A percentile compares a stretch with the other conserved stretches of the same genome.
These are phyloP conservation scores for Trissonchulus latispiculum DNA, from an alignment of 2,888 invertebrate genomes.

Conservation along the genomic window DNA sequence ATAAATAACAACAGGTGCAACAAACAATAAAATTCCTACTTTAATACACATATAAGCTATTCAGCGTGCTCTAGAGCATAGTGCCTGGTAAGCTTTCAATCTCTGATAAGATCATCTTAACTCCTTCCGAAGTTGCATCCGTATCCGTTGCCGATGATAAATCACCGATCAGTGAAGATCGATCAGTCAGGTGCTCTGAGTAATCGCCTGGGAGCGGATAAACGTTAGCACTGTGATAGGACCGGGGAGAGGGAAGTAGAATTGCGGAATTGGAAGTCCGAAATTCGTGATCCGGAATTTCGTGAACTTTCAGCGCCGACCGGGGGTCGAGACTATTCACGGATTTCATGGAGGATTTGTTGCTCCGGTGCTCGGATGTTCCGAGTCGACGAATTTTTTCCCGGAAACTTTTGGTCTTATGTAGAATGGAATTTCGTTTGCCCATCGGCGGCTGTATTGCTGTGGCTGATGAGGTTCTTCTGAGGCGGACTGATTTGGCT, in stretches of 20 bases:
- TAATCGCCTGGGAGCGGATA: no score
- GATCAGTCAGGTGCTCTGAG: background rate
- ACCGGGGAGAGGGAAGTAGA: background rate
- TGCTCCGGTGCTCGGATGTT: background rate
- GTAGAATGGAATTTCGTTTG: background rate
- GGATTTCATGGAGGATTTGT: background rate
- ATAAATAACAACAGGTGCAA: no score
- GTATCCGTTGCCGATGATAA: background rate
- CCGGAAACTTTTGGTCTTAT: background rate
- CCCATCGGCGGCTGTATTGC: background rate
- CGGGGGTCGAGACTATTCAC: no score
- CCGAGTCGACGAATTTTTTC: background rate
- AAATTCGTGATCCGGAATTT: background rate
- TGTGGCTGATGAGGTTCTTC: background rate
- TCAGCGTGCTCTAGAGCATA: no score
- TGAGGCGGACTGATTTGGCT: background rate
- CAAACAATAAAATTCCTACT: no score
- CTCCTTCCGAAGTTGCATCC: background rate
- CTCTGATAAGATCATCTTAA: background rate
- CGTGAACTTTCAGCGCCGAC: no score
- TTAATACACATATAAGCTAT: no score
- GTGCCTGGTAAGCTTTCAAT: background rate
- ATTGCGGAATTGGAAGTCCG: background rate
- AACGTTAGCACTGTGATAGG: no score
- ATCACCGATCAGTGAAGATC: background rate